phyloP scores from a whole-genome alignment of 2,888 invertebrate genomes.

The Pseudeuparius sepicola region DNA sequence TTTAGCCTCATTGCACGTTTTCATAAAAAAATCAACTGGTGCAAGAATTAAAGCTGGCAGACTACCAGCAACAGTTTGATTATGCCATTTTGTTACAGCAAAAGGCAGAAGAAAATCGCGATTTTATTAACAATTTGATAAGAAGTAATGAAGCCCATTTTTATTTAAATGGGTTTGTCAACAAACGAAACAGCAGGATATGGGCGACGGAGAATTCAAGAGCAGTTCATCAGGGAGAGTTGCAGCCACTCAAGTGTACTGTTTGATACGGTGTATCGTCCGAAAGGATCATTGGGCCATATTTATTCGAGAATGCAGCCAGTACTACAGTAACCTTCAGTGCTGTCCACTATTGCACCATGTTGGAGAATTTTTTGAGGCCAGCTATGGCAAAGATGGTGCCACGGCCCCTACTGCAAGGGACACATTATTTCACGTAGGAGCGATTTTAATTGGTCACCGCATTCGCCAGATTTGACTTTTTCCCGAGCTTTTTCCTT shows the following conservation, averaged over 20 bases:
- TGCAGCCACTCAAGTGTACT: constrained; percentile 15
- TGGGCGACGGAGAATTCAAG: constrained; percentile 27
- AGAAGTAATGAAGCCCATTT: constrained; percentile 5
- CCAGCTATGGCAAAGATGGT: too few species aligned
- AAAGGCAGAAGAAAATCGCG: constrained; percentile 9
- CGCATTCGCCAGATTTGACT: too few species aligned
- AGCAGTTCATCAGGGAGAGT: constrained; percentile 18
- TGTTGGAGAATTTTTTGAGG: too few species aligned
- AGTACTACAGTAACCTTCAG: too few species aligned
- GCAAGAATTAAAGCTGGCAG: constrained; percentile 17
- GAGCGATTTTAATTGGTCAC: too few species aligned
- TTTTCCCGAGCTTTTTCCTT: too few species aligned
- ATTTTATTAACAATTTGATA: constrained; percentile 6
- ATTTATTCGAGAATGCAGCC: too few species aligned
- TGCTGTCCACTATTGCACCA: constrained; percentile 34
- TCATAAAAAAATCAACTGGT: constrained; percentile 17
- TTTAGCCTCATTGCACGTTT: too few species aligned
- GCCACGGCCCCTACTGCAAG: too few species aligned
- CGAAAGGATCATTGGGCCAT: too few species aligned
- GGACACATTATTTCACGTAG: too few species aligned
- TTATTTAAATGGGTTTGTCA: constrained; percentile 22
- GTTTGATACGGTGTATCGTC: too few species aligned
- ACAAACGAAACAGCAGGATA: constrained; percentile 28
- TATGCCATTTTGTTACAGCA: constrained; percentile 9
- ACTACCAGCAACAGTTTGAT: constrained; percentile 8